Conservation (phyloP, 2,113 vertebrate species). For the Stegastes partitus region DNA sequence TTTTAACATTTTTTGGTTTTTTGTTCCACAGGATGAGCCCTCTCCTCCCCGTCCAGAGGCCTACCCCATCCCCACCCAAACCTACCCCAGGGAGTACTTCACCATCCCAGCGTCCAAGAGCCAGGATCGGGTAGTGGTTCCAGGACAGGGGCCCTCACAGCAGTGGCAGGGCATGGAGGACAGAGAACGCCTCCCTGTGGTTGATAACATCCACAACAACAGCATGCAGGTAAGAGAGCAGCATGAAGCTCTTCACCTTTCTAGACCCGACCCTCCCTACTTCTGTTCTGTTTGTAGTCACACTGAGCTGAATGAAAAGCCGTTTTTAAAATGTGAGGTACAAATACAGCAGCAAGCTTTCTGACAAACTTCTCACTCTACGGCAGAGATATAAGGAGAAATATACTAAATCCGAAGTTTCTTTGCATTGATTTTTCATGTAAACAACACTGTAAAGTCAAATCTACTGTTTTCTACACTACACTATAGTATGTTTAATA, state of each 20-base stretch:
- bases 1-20: not conserved
- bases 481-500: too few relatives aligned
- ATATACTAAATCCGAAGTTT: too few relatives aligned
- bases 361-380: too few relatives aligned
- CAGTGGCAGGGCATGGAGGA: conserved; percentile 93
- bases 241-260: not conserved
- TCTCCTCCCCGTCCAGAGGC: conserved; percentile 92
- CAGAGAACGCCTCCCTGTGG: conserved; percentile 86
- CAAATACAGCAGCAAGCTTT: too few relatives aligned
- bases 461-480: too few relatives aligned
- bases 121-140: conserved; percentile 91
- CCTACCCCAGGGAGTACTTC: conserved; percentile 96
- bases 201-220: conserved; percentile 87
- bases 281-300: too few relatives aligned
- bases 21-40: conserved; percentile 87
- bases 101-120: conserved; percentile 96
- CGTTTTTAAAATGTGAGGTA: too few relatives aligned
- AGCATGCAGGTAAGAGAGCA: conserved; percentile 88
- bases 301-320: too few relatives aligned
- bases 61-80: conserved; percentile 98
- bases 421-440: too few relatives aligned
- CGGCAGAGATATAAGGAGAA: too few relatives aligned
- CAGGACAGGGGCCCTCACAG: conserved; percentile 77
- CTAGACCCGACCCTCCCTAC: too few relatives aligned
- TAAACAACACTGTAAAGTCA: too few relatives aligned